These are phyloP conservation scores for Ommatoiulus sabulosus DNA, from an alignment of 2,888 invertebrate genomes.

Conservation along the genomic window DNA sequence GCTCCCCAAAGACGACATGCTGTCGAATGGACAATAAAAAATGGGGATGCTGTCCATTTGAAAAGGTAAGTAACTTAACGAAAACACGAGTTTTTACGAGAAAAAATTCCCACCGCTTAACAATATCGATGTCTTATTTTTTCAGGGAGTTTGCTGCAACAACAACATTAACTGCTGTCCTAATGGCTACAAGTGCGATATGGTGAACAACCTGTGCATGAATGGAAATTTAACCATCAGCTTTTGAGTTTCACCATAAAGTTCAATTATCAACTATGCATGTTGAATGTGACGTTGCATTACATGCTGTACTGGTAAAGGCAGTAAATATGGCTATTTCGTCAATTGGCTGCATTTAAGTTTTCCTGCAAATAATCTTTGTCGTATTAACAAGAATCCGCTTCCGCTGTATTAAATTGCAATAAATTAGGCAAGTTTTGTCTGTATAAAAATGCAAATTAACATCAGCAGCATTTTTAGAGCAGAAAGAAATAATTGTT, in stretches of 20 bases:
- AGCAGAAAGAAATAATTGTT: too few relatives aligned
- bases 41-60: slow-evolving; percentile 18
- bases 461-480: too few relatives aligned
- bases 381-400: too few relatives aligned
- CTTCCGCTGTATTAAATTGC: too few relatives aligned
- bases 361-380: too few relatives aligned
- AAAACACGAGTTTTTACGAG: not conserved
- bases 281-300: not conserved
- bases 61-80: slow-evolving; percentile 5
- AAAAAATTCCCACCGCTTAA: not conserved
- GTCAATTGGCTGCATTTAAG: too few relatives aligned
- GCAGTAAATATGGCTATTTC: not conserved
- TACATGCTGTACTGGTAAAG: too few relatives aligned
- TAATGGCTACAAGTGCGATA: slow-evolving; percentile 27
- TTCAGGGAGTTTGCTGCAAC: slow-evolving; percentile 47
- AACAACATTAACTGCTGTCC: slow-evolving; percentile 47
- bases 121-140: not conserved
- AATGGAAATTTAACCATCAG: not conserved
- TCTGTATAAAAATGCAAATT: too few relatives aligned
- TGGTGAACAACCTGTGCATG: not conserved
- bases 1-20: not conserved
- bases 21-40: not conserved
- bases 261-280: not conserved
- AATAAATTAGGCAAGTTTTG: too few relatives aligned
- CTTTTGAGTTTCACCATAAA: not conserved